Evolutionary conservation across 2,113 vertebrate species (phyloP), one percentile per base, ranked within the genome.

Genomic region (Rhabdomys dilectus): DNA sequence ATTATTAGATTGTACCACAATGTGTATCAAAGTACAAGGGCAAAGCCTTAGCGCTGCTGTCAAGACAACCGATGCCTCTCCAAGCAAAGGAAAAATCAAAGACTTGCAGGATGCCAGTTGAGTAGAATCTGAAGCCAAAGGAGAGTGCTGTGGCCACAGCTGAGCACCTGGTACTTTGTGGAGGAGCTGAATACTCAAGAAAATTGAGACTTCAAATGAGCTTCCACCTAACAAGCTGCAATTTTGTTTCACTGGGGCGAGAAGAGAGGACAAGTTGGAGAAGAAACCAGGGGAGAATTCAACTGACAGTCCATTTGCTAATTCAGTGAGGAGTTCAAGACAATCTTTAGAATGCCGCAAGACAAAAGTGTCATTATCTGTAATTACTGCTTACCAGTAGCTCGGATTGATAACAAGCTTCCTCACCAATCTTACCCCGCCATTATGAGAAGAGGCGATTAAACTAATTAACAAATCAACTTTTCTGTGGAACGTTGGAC

Each of bases 171-270:
- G 98, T 99, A 99, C 99, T 99, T 97, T 98, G 98, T 98, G 97
- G 93, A 97, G 98, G 98, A 98, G 98, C 98, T 96, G 96, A 95
- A 98, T 97, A 98, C 99, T 99, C 97, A 99, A 99, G 98, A 99
- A 99, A 99, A 99, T 99, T 99, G 98, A 99, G 99, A 99, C 99
- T 99, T 99, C 99, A 99, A 99, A 99, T 98, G 99, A 99, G 99
- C 98, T 99, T 98, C 98, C 95, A 96, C 97, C 97, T 98, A 99
- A 99, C 98, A 98, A 98, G 97, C 98, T 98, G 98, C 99, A 99
- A 99, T 99, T 99, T 99, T 98, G 98, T 98, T 99, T 99, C 99
- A 99, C 98, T 98, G 85, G 45, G 58, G 70, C 45, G 87, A 97
- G 93, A 91, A 94, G 29, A 95, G 11, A 91, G 91, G 80, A 92